Conservation (phyloP, 2,113 vertebrate genomes). For the Synodontis membranacea region DNA sequence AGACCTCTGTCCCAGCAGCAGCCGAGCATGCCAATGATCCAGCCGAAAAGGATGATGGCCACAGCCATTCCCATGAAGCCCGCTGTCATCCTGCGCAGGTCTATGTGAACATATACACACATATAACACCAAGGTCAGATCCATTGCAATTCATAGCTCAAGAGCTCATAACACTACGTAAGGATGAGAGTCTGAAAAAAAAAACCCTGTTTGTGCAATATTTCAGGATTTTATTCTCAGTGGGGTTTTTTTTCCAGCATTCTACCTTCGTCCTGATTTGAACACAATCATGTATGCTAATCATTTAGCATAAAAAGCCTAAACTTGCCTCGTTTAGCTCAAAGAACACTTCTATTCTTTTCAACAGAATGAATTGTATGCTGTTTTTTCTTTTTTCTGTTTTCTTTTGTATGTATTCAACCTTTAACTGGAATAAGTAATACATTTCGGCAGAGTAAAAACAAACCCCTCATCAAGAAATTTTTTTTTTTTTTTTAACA, state of each 20-base stretch:
- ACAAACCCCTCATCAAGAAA: too few relatives aligned
- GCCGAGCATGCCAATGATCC: slow-evolving; percentile 92
- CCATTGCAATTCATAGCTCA: slow-evolving; percentile 3
- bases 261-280: background rate
- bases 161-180: background rate
- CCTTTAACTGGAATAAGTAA: too few relatives aligned
- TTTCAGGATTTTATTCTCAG: background rate
- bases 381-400: too few relatives aligned
- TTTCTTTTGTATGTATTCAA: too few relatives aligned
- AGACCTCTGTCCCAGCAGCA: slow-evolving; percentile 98
- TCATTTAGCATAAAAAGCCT: background rate
- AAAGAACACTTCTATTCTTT: background rate
- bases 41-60: slow-evolving; percentile 97
- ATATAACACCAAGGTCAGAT: slow-evolving; percentile 35
- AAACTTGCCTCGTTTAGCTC: background rate
- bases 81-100: slow-evolving; percentile 95
- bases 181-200: background rate
- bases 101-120: slow-evolving; percentile 65
- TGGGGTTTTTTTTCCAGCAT: background rate
- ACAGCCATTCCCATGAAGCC: slow-evolving; percentile 99
- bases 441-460: too few relatives aligned
- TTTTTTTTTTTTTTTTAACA: too few relatives aligned
- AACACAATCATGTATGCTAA: background rate
- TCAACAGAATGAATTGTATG: background rate
- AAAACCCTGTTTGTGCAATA: background rate